phyloP scores from a whole-genome alignment of 2,113 vertebrate species.

The Zootoca vivipara region DNA sequence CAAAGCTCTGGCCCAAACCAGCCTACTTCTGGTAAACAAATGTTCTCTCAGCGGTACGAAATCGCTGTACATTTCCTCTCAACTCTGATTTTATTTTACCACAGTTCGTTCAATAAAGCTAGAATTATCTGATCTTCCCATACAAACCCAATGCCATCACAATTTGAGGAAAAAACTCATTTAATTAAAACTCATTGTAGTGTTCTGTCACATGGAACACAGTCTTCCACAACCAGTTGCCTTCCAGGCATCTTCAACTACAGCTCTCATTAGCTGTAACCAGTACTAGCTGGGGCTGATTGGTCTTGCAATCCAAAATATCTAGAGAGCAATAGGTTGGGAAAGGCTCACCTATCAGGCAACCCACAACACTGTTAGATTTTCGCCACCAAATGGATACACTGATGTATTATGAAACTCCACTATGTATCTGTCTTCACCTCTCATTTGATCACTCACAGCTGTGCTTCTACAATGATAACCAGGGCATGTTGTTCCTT shows the following conservation, averaged over 20 bases:
- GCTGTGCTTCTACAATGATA: neutral
- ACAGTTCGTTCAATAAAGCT: neutral
- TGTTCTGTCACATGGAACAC: neutral
- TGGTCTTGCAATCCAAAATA: too few relatives aligned
- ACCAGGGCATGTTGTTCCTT: neutral
- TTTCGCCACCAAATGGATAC: neutral
- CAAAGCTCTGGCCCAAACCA: neutral
- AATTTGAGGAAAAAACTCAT: neutral
- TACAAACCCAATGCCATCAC: neutral
- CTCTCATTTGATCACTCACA: neutral
- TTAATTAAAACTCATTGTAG: too few relatives aligned
- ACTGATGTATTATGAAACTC: neutral
- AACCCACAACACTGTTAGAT: neutral
- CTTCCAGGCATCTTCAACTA: too few relatives aligned
- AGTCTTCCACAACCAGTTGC: too few relatives aligned
- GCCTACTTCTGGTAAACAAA: conserved; percentile 2
- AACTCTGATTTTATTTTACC: conserved; percentile 2
- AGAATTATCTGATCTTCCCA: neutral
- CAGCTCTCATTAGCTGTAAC: too few relatives aligned
- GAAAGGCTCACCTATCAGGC: neutral
- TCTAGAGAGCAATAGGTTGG: too few relatives aligned
- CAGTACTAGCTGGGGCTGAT: too few relatives aligned
- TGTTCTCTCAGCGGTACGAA: neutral
- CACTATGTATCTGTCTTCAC: neutral
- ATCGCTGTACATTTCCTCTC: neutral